phyloP scores from a whole-genome alignment of 37 sponge, comb jelly and placozoan genomes.

The Mnemiopsis leidyi region DNA sequence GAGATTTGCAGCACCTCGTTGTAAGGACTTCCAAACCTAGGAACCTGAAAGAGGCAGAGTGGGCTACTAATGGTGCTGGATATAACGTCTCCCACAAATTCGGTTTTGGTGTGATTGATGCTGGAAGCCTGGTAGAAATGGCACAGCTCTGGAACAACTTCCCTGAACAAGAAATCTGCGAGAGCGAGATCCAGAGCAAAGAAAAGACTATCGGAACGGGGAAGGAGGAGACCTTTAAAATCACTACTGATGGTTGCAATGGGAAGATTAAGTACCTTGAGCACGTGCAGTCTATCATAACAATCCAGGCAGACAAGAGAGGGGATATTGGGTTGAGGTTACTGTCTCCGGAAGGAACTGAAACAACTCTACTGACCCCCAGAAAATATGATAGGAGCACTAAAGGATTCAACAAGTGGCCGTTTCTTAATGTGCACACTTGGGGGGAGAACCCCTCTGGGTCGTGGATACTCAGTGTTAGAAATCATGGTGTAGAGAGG shows the following conservation, averaged over 20 bases:
- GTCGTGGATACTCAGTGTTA: slow-evolving; percentile 70
- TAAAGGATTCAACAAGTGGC: slow-evolving; percentile 78
- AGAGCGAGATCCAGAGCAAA: not conserved
- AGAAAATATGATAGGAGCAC: slow-evolving; percentile 70
- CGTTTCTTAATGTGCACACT: slow-evolving; percentile 79
- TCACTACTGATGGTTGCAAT: slow-evolving; percentile 3
- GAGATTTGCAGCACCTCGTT: slow-evolving; percentile 67
- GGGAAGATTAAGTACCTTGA: slow-evolving; percentile 11
- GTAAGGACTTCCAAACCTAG: slow-evolving; percentile 58
- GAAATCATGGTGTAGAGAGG: not conserved
- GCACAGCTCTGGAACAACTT: slow-evolving; percentile 88
- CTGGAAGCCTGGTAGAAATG: slow-evolving; percentile 79
- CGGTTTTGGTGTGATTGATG: slow-evolving; percentile 92
- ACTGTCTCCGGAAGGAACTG: slow-evolving; percentile 79
- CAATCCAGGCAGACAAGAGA: slow-evolving; percentile 64
- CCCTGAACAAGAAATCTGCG: slow-evolving; percentile 68
- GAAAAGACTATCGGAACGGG: not conserved
- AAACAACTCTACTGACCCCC: slow-evolving; percentile 72
- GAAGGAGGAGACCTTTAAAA: not conserved
- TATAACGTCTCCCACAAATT: slow-evolving; percentile 79
- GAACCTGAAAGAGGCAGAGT: slow-evolving; percentile 67
- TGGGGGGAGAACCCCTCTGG: slow-evolving; percentile 88
- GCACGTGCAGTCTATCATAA: slow-evolving; percentile 30
- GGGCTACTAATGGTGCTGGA: slow-evolving; percentile 87
- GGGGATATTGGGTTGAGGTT: slow-evolving; percentile 72